Percentiles rank a stretch among this genome's conserved stretches.
phyloP scores from a whole-genome alignment of 35 echinoderm and acorn worm genomes.

The Hemicentrotus pulcherrimus region DNA sequence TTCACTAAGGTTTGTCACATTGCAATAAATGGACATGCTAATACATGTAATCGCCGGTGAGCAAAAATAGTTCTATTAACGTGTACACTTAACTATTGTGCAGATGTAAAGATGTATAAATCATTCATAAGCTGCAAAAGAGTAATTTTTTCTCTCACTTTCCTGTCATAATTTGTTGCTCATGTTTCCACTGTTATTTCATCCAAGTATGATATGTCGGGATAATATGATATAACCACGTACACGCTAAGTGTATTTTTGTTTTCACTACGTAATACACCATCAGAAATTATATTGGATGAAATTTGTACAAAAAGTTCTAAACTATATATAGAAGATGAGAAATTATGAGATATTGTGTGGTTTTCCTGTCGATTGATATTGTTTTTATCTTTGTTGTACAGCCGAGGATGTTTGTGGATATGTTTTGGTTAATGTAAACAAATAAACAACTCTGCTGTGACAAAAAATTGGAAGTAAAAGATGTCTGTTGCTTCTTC shows the following conservation, averaged over 20 bases:
- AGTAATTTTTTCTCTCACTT: not conserved
- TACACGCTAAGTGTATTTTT: constrained; percentile 38
- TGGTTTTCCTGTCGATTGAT: constrained; percentile 39
- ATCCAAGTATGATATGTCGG: constrained; percentile 30
- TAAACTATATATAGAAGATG: constrained; percentile 53
- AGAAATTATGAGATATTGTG: constrained; percentile 50
- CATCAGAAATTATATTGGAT: constrained; percentile 34
- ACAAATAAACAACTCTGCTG: constrained; percentile 56
- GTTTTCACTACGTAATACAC: constrained; percentile 25
- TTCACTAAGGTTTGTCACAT: not conserved
- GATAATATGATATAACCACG: not conserved
- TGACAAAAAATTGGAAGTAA: not conserved
- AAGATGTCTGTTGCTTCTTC: not conserved
- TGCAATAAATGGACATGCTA: constrained; percentile 46
- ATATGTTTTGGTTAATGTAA: constrained; percentile 29
- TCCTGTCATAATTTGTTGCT: constrained; percentile 22
- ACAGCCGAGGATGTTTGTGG: constrained; percentile 41
- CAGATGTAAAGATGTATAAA: constrained; percentile 36
- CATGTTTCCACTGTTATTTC: not conserved
- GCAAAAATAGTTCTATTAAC: not conserved
- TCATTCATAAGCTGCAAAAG: constrained; percentile 23
- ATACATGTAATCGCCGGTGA: not conserved
- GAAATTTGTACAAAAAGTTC: constrained; percentile 43
- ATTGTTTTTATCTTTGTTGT: constrained; percentile 4
- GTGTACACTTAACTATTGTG: not conserved